These are phyloP conservation scores for Zygogramma bicolorata DNA, from an alignment of 2,888 invertebrate species.

Conservation along the genomic window DNA sequence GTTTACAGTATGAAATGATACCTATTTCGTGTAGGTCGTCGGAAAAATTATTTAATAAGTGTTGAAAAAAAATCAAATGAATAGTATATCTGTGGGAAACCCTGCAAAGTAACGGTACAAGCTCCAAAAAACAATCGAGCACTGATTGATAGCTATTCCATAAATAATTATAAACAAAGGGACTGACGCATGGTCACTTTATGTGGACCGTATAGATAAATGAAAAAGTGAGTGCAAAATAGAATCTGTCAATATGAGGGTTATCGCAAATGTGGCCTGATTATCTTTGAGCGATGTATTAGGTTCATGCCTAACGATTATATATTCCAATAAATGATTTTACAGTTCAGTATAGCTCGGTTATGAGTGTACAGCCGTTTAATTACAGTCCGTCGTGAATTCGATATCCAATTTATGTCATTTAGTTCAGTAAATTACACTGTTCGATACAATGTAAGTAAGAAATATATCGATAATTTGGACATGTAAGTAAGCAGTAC, in stretches of 20 bases:
- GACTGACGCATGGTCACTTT: neutral
- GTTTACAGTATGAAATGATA: too few species aligned
- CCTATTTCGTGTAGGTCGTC: too few species aligned
- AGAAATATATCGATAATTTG: neutral
- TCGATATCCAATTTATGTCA: neutral
- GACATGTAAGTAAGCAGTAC: neutral
- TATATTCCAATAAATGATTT: neutral
- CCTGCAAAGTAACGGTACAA: too few species aligned
- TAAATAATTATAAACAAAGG: neutral
- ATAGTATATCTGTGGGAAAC: too few species aligned
- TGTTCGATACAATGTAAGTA: neutral
- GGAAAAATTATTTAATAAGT: too few species aligned
- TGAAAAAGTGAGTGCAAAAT: constrained; percentile 26
- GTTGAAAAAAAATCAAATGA: too few species aligned
- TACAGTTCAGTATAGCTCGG: neutral
- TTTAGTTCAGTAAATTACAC: neutral
- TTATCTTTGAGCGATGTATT: constrained; percentile 21
- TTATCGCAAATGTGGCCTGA: constrained; percentile 27
- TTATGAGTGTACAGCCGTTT: neutral
- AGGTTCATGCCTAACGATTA: neutral
- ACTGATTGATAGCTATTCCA: neutral
- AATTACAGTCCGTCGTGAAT: neutral
- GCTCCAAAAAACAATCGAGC: neutral
- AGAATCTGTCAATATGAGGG: constrained; percentile 28
- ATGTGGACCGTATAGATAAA: neutral